phyloP scores from a whole-genome alignment of 1,140 invertebrate genomes.

The Drosophila littoralis region DNA sequence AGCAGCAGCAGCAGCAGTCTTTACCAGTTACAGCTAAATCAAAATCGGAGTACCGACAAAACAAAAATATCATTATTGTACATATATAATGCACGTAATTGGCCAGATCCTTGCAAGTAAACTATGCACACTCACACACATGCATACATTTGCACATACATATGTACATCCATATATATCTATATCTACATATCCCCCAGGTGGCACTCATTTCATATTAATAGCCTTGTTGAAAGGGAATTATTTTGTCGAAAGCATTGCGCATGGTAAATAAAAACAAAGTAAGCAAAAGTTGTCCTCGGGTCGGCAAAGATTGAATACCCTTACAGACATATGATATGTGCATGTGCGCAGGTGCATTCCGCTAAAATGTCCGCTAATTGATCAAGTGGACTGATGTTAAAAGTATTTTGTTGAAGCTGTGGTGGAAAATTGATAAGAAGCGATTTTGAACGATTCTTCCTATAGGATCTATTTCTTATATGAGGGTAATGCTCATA shows the following conservation, averaged over 20 bases:
- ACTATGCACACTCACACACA: not conserved
- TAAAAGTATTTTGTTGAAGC: no score
- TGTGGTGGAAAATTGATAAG: no score
- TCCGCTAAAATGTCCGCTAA: no score
- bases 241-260: slow-evolving; percentile 15
- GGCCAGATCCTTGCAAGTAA: slow-evolving; percentile 12
- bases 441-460: no score
- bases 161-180: not conserved
- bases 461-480: no score
- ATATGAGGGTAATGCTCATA: no score
- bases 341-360: no score
- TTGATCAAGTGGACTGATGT: no score
- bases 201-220: slow-evolving; percentile 63
- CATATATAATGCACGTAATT: slow-evolving; percentile 10
- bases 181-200: not conserved
- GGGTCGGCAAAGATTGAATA: not conserved
- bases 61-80: not conserved
- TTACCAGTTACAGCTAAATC: slow-evolving; percentile 5
- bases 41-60: slow-evolving; percentile 2
- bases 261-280: slow-evolving; percentile 12
- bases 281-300: not conserved
- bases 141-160: not conserved
- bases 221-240: slow-evolving; percentile 47
- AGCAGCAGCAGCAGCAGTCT: slow-evolving; percentile 26
- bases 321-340: not conserved